Evolutionary conservation across 2,113 vertebrate species (phyloP), one percentile per base, ranked within the genome.

Genomic region (Otolemur garnettii): DNA sequence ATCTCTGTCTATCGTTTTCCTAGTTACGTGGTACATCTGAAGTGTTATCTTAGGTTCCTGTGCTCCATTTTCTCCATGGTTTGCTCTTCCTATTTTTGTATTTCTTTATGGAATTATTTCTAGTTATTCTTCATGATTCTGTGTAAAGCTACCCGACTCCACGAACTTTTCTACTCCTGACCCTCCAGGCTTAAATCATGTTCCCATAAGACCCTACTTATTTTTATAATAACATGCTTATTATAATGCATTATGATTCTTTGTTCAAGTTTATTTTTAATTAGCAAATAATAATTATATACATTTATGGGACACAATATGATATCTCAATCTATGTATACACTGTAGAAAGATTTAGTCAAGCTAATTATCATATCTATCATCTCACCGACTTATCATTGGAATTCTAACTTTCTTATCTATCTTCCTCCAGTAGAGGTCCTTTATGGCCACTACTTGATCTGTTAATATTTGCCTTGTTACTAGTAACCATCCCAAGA

Each of bases 91-190:
- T 80, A 4, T 18, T 24, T 57, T 77, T 57, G 71, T 19, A 18
- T 87, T 87, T 2, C 53, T 33, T 75, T 17, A 80, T 30, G 82
- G 69, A 69, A 3, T 59, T 38, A 66, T n/a, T 77, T 8, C 78
- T 88, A 75, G 59, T 80, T 91, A n/a, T 66, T 19, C 26, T 81
- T 80, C 28, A 55, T 64, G 6, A 86, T 8, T 72, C 26, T 79
- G 13, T 68, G 66, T 85, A 80, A 88, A 50, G 8, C 14, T 79
- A 17, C 13, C 33, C 13, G 62, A 55, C 11, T 91, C 13, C 14
- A 13, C 17, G 26, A 87, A 3, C 7, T 85, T 96, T 69, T 95
- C 50, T 83, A 42, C 45, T 82, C 26, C 15, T 93, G 45, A 94
- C 6, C 3, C 2, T 87, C 12, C 22, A 84, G 42, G 18, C 26